Evolutionary conservation across 2,888 invertebrate species (phyloP), one percentile per base, ranked within the genome.

Genomic region (Spilarctia lutea): DNA sequence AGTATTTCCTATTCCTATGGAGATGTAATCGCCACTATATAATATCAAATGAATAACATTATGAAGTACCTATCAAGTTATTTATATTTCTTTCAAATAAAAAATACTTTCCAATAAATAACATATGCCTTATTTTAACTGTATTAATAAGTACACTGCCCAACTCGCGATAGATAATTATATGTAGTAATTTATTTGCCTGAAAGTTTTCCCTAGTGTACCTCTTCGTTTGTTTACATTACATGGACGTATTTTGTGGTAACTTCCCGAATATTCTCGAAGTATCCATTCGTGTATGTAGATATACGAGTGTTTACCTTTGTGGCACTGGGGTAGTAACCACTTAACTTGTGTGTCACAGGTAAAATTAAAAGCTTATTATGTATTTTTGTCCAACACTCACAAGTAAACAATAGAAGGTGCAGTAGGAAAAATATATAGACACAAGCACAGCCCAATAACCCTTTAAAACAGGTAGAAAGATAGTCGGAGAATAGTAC

Each of bases 141-240:
- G 45, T 45, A 68, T 82, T 80, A 82, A 80, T 79, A 80, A 65
- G 69, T 75, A 66, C 72, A 69, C 52, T 66, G 74, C 65, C 48
- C 71, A 71, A 70, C 67, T 39, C n/a, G 63, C 79, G 78, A 84
- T 78, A 80, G 79, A 80, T 84, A 82, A 82, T 80, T 80, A 82
- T 80, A 82, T 71, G 70, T 74, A 80, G 76, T 75, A 80, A 80
- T 76, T 70, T 60, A 72, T 60, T 33, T 60, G 45, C 30, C 68
- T 68, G 27, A 63, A 56, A 63, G 16, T 35, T 60, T 42, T 73
- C 78, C 75, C 70, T 13, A 16, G 76, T 33, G 75, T 2, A 63
- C 48, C 35, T 33, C 71, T 74, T 42, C n/a, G 52, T 48, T 63
- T 67, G 39, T 80, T 80, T 79, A 76, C 76, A 71, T 71, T 45